A percentile compares a stretch with the other conserved stretches of the same genome.
Conservation (phyloP, 2,888 invertebrate species). For the Helobdella robusta region DNA sequence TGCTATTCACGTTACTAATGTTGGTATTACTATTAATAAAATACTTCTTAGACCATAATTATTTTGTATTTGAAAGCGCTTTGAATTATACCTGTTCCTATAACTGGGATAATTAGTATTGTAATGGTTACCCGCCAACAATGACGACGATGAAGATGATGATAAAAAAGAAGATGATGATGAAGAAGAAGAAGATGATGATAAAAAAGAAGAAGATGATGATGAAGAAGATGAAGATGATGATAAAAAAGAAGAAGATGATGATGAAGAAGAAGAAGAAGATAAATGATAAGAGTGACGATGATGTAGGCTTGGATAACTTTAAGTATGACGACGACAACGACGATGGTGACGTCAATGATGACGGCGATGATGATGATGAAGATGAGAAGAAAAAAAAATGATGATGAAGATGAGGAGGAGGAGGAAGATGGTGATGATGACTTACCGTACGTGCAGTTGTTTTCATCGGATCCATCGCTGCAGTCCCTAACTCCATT, state of each 20-base stretch:
- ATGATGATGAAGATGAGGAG: neutral
- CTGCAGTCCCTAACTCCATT: slow-evolving; percentile 21
- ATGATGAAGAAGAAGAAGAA: neutral
- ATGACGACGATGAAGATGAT: too few species aligned
- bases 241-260: neutral
- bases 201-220: neutral
- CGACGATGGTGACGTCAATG: neutral
- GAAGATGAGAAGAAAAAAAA: slow-evolving; percentile 8
- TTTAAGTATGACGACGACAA: neutral
- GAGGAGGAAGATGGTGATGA: neutral
- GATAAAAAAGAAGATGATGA: too few species aligned
- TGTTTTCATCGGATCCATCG: slow-evolving; percentile 23
- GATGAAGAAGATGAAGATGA: neutral
- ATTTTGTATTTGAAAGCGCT: too few species aligned
- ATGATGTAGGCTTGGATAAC: neutral
- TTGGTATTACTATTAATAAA: too few species aligned
- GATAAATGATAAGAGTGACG: neutral
- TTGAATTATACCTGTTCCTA: too few species aligned
- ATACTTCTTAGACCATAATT: too few species aligned
- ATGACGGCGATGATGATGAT: neutral
- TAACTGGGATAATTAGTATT: too few species aligned
- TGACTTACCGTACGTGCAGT: slow-evolving; percentile 15
- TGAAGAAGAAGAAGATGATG: neutral
- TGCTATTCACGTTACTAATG: too few species aligned
- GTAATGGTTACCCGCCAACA: too few species aligned